Conservation (phyloP, 2,797 vertebrate species). For the Aselliscus stoliczkanus region DNA sequence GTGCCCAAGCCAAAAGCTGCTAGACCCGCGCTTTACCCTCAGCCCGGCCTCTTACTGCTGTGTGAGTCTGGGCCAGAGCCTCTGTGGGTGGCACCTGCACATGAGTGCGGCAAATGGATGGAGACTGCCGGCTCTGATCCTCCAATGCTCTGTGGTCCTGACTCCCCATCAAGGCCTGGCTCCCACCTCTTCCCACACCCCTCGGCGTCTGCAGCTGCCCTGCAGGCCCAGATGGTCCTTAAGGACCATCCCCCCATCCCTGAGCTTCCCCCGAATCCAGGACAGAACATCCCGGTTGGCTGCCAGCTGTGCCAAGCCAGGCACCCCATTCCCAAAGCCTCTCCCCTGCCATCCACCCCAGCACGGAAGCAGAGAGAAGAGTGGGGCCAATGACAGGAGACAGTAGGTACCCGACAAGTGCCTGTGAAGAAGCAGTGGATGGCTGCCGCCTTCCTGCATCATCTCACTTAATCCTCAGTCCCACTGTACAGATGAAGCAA, state of each 20-base stretch:
- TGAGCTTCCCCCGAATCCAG: not conserved
- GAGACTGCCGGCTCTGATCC: not conserved
- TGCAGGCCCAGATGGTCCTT: not conserved
- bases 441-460: not conserved
- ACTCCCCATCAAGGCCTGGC: accelerated
- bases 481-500: not conserved
- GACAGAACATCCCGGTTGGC: not conserved
- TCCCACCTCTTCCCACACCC: no score
- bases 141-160: not conserved
- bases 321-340: not conserved
- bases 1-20: not conserved
- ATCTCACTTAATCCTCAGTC: not conserved
- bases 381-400: not conserved
- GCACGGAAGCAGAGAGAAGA: not conserved
- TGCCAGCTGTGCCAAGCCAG: not conserved
- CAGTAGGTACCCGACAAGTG: accelerated
- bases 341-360: not conserved
- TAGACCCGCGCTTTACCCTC: not conserved
- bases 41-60: not conserved
- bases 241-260: not conserved
- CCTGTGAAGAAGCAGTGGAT: no score
- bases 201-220: not conserved
- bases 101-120: accelerated
- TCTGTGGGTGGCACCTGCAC: not conserved
- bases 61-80: not conserved